Evolutionary conservation across 2,113 vertebrate species (phyloP).

Genomic region (Sturnira hondurensis): DNA sequence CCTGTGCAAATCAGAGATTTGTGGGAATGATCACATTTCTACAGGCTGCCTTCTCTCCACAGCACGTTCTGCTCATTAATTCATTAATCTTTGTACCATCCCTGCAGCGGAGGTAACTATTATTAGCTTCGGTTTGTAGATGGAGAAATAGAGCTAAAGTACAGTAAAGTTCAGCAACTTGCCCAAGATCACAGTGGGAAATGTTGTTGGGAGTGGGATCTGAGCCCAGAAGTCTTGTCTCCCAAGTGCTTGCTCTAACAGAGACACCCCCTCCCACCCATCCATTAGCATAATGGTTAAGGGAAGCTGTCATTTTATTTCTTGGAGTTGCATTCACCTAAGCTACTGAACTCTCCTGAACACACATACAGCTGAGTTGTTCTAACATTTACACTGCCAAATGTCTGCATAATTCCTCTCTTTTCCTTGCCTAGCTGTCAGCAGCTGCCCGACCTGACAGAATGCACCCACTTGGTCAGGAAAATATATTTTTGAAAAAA

Average conservation of each 20-base stretch:
- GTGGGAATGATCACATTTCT: slow-evolving; percentile 49
- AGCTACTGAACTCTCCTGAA: slow-evolving; percentile 62
- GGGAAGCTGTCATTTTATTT: slow-evolving; percentile 68
- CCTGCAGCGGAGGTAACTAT: slow-evolving; percentile 54
- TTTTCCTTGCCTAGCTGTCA: slow-evolving; percentile 61
- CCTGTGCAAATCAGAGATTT: slow-evolving; percentile 52
- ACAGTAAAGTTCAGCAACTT: slow-evolving; percentile 43
- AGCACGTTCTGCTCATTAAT: slow-evolving; percentile 63
- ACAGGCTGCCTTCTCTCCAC: slow-evolving; percentile 39
- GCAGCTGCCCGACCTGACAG: slow-evolving; percentile 56
- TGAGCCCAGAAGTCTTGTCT: slow-evolving; percentile 50
- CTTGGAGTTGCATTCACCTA: slow-evolving; percentile 40
- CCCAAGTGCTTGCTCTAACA: neutral
- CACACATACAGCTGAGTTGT: slow-evolving; percentile 56
- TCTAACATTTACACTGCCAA: slow-evolving; percentile 71
- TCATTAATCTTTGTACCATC: slow-evolving; percentile 66
- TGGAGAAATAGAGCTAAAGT: slow-evolving; percentile 57
- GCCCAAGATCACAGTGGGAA: slow-evolving; percentile 54
- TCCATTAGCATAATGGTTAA: slow-evolving; percentile 63
- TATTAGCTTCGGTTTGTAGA: slow-evolving; percentile 63
- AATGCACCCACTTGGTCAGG: slow-evolving; percentile 51
- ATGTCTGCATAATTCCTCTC: slow-evolving; percentile 67
- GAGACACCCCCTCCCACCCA: neutral
- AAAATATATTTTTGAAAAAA: slow-evolving; percentile 52
- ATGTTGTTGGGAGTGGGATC: slow-evolving; percentile 52